Conservation (phyloP, 2,888 invertebrate species). For the Scelioninae gen. 1 region DNA sequence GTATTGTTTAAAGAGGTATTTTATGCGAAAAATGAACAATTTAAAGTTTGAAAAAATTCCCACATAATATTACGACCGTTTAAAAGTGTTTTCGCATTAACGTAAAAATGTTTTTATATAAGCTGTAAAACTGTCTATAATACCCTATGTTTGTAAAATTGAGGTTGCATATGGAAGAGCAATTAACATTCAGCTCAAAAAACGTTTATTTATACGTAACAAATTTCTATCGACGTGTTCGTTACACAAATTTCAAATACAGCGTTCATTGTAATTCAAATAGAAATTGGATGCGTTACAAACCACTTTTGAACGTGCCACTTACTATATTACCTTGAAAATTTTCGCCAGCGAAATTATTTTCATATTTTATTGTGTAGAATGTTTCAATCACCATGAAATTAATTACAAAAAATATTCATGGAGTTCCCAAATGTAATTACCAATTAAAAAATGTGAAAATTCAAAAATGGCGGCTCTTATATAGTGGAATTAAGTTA, state of each 20-base stretch:
- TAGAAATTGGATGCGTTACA: slow-evolving; percentile 13
- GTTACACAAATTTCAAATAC: slow-evolving; percentile 20
- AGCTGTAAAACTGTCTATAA: neutral
- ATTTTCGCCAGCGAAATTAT: neutral
- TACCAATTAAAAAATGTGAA: too few relatives aligned
- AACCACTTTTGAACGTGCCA: slow-evolving; percentile 8
- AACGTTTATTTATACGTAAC: slow-evolving; percentile 10
- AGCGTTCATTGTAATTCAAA: slow-evolving; percentile 9
- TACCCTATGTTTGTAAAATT: neutral
- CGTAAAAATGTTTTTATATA: neutral
- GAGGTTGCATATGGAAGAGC: neutral
- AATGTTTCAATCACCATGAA: too few relatives aligned
- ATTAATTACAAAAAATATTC: too few relatives aligned
- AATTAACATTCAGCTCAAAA: slow-evolving; percentile 4
- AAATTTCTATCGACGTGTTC: slow-evolving; percentile 20
- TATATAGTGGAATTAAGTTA: too few relatives aligned
- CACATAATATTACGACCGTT: too few relatives aligned
- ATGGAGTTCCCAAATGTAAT: too few relatives aligned
- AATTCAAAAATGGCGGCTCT: too few relatives aligned
- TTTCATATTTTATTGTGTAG: too few relatives aligned
- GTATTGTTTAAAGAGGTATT: slow-evolving; percentile 7
- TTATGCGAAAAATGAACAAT: neutral
- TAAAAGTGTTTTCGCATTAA: neutral
- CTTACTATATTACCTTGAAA: slow-evolving; percentile 14
- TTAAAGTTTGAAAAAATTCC: too few relatives aligned